phyloP scores from a whole-genome alignment of 2,113 vertebrate species.

The Rhinoderma darwinii region DNA sequence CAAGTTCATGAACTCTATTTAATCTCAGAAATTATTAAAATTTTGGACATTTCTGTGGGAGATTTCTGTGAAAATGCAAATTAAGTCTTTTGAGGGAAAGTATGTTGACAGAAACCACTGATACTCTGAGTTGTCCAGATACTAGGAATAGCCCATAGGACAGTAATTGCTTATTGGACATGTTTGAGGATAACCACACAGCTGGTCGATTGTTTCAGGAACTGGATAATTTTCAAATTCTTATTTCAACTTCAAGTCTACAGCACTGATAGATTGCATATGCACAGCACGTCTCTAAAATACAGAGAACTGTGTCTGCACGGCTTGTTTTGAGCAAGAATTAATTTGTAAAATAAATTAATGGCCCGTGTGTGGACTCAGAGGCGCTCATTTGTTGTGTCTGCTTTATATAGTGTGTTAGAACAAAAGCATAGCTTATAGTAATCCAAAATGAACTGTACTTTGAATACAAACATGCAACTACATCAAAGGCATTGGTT shows the following conservation, averaged over 20 bases:
- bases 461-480: neutral
- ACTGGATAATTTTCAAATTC: conserved; percentile 45
- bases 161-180: conserved; percentile 42
- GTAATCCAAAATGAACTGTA: neutral
- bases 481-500: neutral
- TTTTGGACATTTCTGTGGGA: conserved; percentile 19
- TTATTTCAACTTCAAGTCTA: neutral
- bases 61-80: conserved; percentile 39
- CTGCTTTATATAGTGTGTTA: neutral
- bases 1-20: conserved; percentile 30
- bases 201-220: conserved; percentile 42
- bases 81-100: conserved; percentile 30
- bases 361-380: neutral
- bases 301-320: neutral
- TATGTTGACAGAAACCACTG: conserved; percentile 30
- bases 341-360: conserved; percentile 13
- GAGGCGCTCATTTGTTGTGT: neutral
- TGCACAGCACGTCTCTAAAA: neutral
- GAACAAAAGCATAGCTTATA: neutral
- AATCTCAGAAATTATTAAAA: neutral
- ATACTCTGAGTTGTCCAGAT: conserved; percentile 12
- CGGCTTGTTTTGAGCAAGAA: neutral
- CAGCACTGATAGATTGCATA: conserved; percentile 18
- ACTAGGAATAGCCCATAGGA: conserved; percentile 29
- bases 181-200: conserved; percentile 46